phyloP scores from a whole-genome alignment of 2,888 invertebrate genomes.

The Perizoma flavofasciatum region DNA sequence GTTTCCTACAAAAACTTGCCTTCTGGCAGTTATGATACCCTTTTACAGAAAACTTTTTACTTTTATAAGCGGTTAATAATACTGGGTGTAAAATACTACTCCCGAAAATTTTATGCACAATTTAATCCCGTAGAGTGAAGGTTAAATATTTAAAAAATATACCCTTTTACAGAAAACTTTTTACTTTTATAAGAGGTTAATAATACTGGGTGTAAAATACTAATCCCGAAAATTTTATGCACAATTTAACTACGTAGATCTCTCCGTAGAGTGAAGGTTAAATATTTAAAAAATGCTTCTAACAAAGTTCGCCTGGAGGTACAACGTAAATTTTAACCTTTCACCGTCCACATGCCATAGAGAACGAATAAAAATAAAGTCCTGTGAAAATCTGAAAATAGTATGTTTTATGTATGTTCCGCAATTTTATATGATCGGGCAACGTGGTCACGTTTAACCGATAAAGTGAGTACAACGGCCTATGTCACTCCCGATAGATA shows the following conservation, averaged over 20 bases:
- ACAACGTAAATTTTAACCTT: too few species aligned
- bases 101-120: too few species aligned
- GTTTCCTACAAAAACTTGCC: constrained; percentile 36
- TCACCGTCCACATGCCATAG: neutral
- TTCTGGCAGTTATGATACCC: constrained; percentile 28
- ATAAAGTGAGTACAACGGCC: constrained; percentile 46
- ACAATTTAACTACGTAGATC: too few species aligned
- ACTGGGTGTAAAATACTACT: too few species aligned
- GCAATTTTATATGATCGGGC: constrained; percentile 48
- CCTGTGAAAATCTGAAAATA: constrained; percentile 33
- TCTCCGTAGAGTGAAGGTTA: too few species aligned
- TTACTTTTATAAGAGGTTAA: constrained; percentile 4
- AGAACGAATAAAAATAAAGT: constrained; percentile 33
- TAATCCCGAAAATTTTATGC: too few species aligned
- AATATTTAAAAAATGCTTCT: too few species aligned
- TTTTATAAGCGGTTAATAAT: constrained; percentile 6
- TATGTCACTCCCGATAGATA: constrained; percentile 2
- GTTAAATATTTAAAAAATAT: constrained; percentile 4
- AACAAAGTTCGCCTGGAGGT: too few species aligned
- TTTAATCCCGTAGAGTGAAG: too few species aligned
- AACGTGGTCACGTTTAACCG: constrained; percentile 56
- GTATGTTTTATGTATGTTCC: constrained; percentile 44
- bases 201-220: too few species aligned
- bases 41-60: constrained; percentile 15
- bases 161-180: constrained; percentile 21